Evolutionary conservation across 2,797 vertebrate genomes (phyloP), one percentile per base, ranked within the genome.

Genomic region (Tachyglossus aculeatus): DNA sequence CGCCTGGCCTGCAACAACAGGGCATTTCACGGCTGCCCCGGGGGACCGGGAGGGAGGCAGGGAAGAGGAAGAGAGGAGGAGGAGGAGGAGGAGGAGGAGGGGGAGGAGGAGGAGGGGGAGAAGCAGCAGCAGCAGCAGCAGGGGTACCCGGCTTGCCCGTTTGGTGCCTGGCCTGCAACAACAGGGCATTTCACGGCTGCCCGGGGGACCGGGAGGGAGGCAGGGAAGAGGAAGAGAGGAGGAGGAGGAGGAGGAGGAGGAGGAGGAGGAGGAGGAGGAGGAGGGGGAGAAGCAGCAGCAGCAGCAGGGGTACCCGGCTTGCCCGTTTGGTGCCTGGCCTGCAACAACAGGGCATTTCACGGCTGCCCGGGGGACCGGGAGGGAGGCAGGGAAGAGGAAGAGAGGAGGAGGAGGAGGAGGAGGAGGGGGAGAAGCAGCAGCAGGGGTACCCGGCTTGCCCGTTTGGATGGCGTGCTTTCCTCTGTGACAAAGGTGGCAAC

Each of bases 141-240:
- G n/a, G n/a, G n/a, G n/a, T n/a, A n/a, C n/a, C n/a, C n/a, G n/a
- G n/a, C n/a, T n/a, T n/a, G n/a, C n/a, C n/a, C n/a, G n/a, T n/a
- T n/a, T n/a, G n/a, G n/a, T n/a, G 95, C 94, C 85, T 99, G 97
- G 70, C 96, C 97, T 98, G 78, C 24, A 52, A 80, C 56, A 0
- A 7, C 66, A 84, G 66, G 1, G 37, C 44, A 55, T 41, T 2
- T 67, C 82, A 60, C 74, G 43, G 18, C 22, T 9, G n/a, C n/a
- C n/a, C 18, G 9, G 33, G 22, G 19, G 27, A 33, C 53, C 3
- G 14, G 18, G 1, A 45, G 36, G 0, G 0, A 18, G 22, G 4
- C 6, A 16, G 19, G 19, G 27, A 31, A 3, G 13, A 4, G 27
- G 22, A 50, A 65, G 19, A 39, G 22, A 12, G 19, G 1, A 1